These are phyloP conservation scores for Gnathonemus echidnorhynchus DNA, from an alignment of 2,113 vertebrate species.

Conservation along the genomic window DNA sequence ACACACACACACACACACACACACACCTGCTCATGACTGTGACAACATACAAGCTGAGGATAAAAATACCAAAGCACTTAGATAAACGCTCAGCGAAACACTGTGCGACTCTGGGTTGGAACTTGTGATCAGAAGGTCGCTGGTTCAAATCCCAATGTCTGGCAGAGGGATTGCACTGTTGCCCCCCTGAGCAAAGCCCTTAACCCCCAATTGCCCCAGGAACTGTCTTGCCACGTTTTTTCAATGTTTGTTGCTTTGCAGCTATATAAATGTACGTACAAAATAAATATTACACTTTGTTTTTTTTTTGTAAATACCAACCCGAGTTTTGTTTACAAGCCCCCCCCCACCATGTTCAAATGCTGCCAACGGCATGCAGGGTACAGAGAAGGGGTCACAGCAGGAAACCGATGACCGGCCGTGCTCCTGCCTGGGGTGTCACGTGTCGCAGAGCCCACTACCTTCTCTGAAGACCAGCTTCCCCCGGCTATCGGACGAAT, in stretches of 20 bases:
- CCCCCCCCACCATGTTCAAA: not conserved
- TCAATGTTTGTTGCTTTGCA: not conserved
- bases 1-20: too few species aligned
- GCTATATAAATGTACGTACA: not conserved
- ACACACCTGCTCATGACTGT: too few species aligned
- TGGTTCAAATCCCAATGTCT: not conserved
- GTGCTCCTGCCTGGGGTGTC: not conserved
- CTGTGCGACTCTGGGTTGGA: not conserved
- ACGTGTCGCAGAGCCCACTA: slow-evolving; percentile 22
- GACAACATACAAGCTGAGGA: not conserved
- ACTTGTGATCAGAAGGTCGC: not conserved
- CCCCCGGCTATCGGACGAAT: slow-evolving; percentile 78
- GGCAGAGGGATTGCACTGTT: not conserved
- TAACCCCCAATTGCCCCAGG: not conserved
- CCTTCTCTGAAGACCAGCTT: slow-evolving; percentile 91
- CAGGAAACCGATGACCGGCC: not conserved
- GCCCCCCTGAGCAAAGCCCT: not conserved
- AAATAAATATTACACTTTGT: too few species aligned
- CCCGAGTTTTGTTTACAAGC: too few species aligned
- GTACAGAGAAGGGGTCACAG: not conserved
- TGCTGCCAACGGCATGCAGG: too few species aligned
- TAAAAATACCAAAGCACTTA: not conserved
- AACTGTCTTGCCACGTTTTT: not conserved
- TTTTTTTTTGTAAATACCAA: too few species aligned
- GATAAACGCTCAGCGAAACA: not conserved